Evolutionary conservation across 2,888 invertebrate genomes (phyloP), one percentile per base, ranked within the genome.

Genomic region (Phasia obesa): DNA sequence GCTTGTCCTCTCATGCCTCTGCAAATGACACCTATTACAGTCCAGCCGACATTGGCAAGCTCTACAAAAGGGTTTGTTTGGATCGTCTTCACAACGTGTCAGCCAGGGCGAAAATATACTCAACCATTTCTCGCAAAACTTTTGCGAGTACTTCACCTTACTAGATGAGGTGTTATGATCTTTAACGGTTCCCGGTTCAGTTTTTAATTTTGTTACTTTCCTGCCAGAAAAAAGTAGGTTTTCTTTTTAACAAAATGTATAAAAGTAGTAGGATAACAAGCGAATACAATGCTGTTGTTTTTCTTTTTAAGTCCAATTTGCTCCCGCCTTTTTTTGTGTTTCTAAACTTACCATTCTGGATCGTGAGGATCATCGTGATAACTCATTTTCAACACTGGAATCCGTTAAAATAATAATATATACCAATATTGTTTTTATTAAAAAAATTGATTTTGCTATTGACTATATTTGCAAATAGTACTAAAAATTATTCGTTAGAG

Each of bases 1-100:
- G 9, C 88, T 87, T 0, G 90, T 90, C 0, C 88, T 87, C 35
- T 90, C 90, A 51, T 90, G 90, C 0, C 90, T 86, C 17, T 88
- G 88, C 25, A 90, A 76, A 60, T 90, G 91, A 38, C 91, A 90
- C 3, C 90, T 89, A 76, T 91, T 90, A 49, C 91, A 91, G 62
- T 90, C 90, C 17, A 90, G 64, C 0, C 88, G 86, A 64, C 89
- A 89, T 62, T 88, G 88, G 47, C 90, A 90, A 0, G 89, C 91
- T 6, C 87, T 85, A 31, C 90, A 90, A 62, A 88, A 91, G 0
- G 91, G 90, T 75, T 91, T 90, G 59, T 89, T 86, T 0, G 87
- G 86, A 74, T 90, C 90, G 6, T 87, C 86, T 11, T 86, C 85
- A 3, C 88, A 88, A 0, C 90, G 87, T 9, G 85, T 78, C 0